Base-by-base conservation (phyloP, 2,797 vertebrate genomes). In the Orestias chungarensis region DNA sequence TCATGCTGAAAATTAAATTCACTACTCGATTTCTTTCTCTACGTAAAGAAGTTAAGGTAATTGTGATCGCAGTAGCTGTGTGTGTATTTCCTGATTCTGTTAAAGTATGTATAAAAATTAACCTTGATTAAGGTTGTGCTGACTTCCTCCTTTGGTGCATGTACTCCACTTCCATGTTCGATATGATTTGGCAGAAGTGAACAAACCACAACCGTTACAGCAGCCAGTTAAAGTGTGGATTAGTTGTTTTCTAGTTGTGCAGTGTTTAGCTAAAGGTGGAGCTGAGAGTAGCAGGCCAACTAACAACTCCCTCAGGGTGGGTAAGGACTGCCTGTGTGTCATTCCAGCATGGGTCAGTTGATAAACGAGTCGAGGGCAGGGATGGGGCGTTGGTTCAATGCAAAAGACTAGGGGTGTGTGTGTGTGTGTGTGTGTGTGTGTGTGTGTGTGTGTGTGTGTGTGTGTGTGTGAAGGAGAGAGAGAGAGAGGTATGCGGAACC, bases 401-500 rank as follows among this genome's bases (percentile, higher is more conserved):
- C 33, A 71, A 66, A 79, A 42, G 15, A 46, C 67, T 66, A 25
- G 61, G 65, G 59, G 15, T 31, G 54, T 27, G 47, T 42, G 40
- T 42, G 40, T 42, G 40, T 42, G 40, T n/a, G n/a, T 43, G 42
- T 43, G 35, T n/a, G 49, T 50, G 23, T 50, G n/a, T 4, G 23
- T 9, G 17, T 6, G 50, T 6, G 49, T 54, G 50, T 54, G 52
- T 10, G 46, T 52, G 71, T 17, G 59, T 11, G 64, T 18, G 86
- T 55, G 67, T 38, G 61, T 64, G 70, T 71, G 79, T 68, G 64
- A 59, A 2, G 38, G 2, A 54, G 27, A 54, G 52, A 31, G 52
- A 61, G 20, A 61, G 57, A 12, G 71, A 61, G 83, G 91, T 91
- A 87, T 90, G 89, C 87, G 86, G 87, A 93, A 88, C 86, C 92